A percentile compares a stretch with the other conserved stretches of the same genome.
phyloP scores from a whole-genome alignment of 1,140 invertebrate species.

The Aradophagus sp. region DNA sequence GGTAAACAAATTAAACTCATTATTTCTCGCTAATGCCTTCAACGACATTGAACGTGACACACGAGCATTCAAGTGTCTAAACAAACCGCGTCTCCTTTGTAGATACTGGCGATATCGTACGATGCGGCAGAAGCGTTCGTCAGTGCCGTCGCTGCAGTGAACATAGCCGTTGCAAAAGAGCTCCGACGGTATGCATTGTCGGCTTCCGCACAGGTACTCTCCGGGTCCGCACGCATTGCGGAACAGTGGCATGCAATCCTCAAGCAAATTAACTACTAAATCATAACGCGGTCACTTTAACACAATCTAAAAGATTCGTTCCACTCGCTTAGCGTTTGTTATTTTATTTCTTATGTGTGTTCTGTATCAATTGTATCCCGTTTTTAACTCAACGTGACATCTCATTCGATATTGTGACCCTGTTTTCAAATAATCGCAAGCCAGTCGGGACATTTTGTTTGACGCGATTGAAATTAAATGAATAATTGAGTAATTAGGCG shows the following conservation, averaged over 20 bases:
- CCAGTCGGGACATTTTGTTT: too few species aligned
- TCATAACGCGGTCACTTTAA: conserved; percentile 67
- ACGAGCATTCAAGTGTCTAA: conserved; percentile 69
- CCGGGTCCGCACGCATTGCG: conserved; percentile 67
- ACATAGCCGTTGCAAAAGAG: conserved; percentile 81
- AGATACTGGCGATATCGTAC: conserved; percentile 65
- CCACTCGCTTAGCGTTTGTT: too few species aligned
- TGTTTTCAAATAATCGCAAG: too few species aligned
- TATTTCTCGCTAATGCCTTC: too few species aligned
- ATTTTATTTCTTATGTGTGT: too few species aligned
- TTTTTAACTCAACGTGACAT: too few species aligned
- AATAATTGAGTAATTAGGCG: too few species aligned
- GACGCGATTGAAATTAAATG: too few species aligned
- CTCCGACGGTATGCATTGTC: conserved; percentile 78
- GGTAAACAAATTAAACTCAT: too few species aligned
- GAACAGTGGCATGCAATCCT: conserved; percentile 72
- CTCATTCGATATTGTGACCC: too few species aligned
- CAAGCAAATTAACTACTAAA: conserved; percentile 73
- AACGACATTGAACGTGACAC: conserved; percentile 50
- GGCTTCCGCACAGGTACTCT: conserved; percentile 74
- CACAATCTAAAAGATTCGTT: conserved; percentile 60
- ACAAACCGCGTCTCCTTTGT: conserved; percentile 71
- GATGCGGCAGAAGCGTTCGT: conserved; percentile 80
- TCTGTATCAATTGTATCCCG: too few species aligned
- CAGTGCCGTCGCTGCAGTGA: conserved; percentile 83